These are phyloP conservation scores for Cecropterus lyciades DNA, from an alignment of 1,140 invertebrate genomes.

Conservation along the genomic window DNA sequence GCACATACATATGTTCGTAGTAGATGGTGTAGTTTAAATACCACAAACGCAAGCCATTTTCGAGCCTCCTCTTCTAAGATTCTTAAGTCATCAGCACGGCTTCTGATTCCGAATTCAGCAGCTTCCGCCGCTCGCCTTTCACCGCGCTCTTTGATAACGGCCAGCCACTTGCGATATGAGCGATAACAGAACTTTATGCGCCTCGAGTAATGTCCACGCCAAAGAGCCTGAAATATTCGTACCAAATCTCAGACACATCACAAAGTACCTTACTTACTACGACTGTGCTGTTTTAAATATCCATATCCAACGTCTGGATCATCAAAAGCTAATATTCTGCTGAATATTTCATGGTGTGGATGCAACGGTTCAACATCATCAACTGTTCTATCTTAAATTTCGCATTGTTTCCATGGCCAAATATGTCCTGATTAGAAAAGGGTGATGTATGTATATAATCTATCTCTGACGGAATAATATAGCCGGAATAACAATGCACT, in stretches of 20 bases:
- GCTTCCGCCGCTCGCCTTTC: slow-evolving; percentile 68
- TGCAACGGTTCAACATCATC: too few species aligned
- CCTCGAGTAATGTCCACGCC: slow-evolving; percentile 75
- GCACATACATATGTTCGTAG: slow-evolving; percentile 70
- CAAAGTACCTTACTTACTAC: neutral
- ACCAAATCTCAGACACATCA: slow-evolving; percentile 10
- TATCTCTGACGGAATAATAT: too few species aligned
- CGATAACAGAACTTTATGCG: slow-evolving; percentile 72
- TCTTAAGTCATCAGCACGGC: slow-evolving; percentile 65
- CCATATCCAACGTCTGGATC: neutral
- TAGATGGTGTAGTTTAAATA: slow-evolving; percentile 82
- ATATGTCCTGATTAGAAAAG: too few species aligned
- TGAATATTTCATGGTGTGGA: neutral
- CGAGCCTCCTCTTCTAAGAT: slow-evolving; percentile 75
- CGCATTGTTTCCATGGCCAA: too few species aligned
- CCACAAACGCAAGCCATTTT: slow-evolving; percentile 76
- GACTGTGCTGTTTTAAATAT: slow-evolving; percentile 3
- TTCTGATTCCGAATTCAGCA: slow-evolving; percentile 66
- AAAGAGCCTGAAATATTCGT: slow-evolving; percentile 57
- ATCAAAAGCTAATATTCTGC: too few species aligned
- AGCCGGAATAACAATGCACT: too few species aligned
- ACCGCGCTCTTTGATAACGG: slow-evolving; percentile 65
- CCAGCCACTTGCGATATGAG: slow-evolving; percentile 72
- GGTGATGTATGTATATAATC: too few species aligned
- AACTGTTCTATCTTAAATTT: too few species aligned